Evolutionary conservation across 2,888 invertebrate genomes (phyloP).

Genomic region (Philopedon plagiatum): DNA sequence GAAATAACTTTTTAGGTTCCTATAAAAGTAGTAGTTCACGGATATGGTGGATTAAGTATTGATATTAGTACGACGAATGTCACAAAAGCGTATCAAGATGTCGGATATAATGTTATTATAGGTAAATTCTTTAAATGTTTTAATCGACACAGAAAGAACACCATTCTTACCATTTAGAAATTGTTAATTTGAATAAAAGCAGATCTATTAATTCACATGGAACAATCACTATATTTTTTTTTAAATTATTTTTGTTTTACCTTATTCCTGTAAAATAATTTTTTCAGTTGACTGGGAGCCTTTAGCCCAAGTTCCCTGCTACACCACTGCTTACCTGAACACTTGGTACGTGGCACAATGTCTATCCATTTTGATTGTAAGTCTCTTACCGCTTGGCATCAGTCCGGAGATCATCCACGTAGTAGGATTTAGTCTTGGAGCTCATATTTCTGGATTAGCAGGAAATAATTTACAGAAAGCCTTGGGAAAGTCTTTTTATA

Average conservation of each 20-base stretch:
- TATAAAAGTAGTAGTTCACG: constrained; percentile 66
- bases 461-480: constrained; percentile 65
- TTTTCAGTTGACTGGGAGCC: constrained; percentile 72
- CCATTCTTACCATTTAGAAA: constrained; percentile 3
- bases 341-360: constrained; percentile 74
- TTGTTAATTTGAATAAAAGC: neutral
- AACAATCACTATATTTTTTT: too few species aligned
- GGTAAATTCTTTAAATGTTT: constrained; percentile 55
- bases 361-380: constrained; percentile 69
- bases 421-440: constrained; percentile 75
- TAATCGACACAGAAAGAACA: neutral
- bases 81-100: constrained; percentile 61
- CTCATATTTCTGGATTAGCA: constrained; percentile 70
- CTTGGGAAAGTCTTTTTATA: constrained; percentile 49
- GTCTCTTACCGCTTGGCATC: constrained; percentile 64
- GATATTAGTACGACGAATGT: constrained; percentile 65
- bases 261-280: constrained; percentile 7
- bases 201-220: neutral
- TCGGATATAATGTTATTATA: constrained; percentile 63
- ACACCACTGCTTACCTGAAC: constrained; percentile 73
- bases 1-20: constrained; percentile 54
- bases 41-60: constrained; percentile 66
- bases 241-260: neutral
- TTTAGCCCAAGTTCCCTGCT: constrained; percentile 71
- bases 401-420: constrained; percentile 69